Conservation (phyloP, 2,888 invertebrate genomes). For the Lamproptera curius region DNA sequence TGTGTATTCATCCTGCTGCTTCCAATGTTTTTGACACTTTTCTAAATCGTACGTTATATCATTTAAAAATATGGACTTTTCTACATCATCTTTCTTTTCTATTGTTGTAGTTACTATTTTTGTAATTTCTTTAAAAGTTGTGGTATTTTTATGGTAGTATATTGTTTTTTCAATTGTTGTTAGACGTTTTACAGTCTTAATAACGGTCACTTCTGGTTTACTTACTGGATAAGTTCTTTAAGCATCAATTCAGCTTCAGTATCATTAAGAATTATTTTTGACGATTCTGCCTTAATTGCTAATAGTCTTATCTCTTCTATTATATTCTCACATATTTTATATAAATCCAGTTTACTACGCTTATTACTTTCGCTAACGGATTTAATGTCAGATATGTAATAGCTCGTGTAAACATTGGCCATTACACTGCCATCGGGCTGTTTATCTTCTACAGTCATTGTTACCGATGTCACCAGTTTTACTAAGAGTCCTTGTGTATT, state of each 20-base stretch:
- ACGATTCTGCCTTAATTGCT: conserved; percentile 12
- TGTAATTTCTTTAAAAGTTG: neutral
- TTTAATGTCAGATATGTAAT: neutral
- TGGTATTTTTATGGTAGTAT: conserved; percentile 4
- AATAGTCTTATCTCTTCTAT: conserved; percentile 23
- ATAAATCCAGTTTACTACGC: neutral
- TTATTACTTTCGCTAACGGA: neutral
- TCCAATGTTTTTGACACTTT: conserved; percentile 14
- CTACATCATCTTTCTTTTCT: conserved; percentile 24
- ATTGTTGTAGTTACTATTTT: neutral
- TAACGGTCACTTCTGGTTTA: conserved; percentile 13
- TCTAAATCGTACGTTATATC: conserved; percentile 24
- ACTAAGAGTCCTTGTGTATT: conserved; percentile 38
- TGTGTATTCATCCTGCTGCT: conserved; percentile 2
- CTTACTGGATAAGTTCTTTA: conserved; percentile 11
- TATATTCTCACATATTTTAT: conserved; percentile 12
- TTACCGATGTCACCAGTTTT: conserved; percentile 51
- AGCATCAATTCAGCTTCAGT: conserved; percentile 1
- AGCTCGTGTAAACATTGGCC: conserved; percentile 34
- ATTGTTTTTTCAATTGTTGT: conserved; percentile 7
- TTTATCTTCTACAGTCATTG: conserved; percentile 57
- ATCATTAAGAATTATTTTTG: neutral
- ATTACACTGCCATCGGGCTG: conserved; percentile 60
- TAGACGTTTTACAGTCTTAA: conserved; percentile 11
- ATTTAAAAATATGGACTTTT: conserved; percentile 35